Conservation (phyloP, 2,888 invertebrate species). For the Xanthia togata region DNA sequence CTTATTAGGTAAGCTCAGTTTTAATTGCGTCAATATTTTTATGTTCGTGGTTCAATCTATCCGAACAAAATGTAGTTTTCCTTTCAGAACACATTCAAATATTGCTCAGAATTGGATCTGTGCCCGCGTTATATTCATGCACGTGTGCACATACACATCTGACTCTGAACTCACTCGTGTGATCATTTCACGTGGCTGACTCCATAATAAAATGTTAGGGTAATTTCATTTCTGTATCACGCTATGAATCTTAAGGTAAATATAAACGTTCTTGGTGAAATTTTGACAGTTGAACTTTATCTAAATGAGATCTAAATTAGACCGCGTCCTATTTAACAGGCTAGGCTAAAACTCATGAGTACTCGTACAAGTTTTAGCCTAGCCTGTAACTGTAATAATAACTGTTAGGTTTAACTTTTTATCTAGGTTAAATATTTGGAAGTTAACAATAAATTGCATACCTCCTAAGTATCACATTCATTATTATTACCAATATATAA, state of each 20-base stretch:
- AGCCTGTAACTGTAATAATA: too few species aligned
- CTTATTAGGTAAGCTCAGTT: neutral
- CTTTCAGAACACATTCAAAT: constrained; percentile 27
- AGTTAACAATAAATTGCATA: too few species aligned
- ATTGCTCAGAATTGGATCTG: constrained; percentile 16
- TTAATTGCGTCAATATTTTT: neutral
- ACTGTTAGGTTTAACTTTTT: too few species aligned
- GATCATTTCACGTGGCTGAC: constrained; percentile 34
- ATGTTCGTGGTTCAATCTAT: neutral
- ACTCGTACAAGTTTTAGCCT: too few species aligned
- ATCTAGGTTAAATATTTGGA: too few species aligned
- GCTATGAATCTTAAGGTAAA: constrained; percentile 30
- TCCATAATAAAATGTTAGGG: constrained; percentile 37
- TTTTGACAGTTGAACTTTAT: neutral
- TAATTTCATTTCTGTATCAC: constrained; percentile 32
- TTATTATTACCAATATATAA: too few species aligned
- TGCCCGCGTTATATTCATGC: constrained; percentile 35
- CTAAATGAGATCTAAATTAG: neutral
- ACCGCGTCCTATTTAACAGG: too few species aligned
- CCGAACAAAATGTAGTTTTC: constrained; percentile 24
- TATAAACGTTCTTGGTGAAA: neutral
- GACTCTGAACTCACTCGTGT: constrained; percentile 36
- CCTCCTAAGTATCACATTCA: too few species aligned
- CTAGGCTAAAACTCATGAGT: too few species aligned
- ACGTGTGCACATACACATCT: constrained; percentile 29